Evolutionary conservation across 2,888 invertebrate genomes (phyloP), one percentile per base, ranked within the genome.

Genomic region (Drosophila vallismaia): DNA sequence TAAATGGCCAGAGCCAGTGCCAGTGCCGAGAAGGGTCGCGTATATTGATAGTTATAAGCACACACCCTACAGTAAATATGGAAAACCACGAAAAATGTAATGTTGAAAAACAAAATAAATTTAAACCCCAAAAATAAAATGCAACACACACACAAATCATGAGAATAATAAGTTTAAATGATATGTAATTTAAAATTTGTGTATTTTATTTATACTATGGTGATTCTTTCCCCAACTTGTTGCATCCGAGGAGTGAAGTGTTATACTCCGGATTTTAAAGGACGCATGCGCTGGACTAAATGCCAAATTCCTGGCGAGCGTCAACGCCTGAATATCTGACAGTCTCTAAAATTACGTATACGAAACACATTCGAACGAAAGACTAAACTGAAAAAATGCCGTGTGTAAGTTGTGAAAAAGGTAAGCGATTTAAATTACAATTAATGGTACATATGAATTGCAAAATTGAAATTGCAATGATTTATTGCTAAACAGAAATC

Each of bases 321-420:
- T 19, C 52, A 42, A 9, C 54, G 50, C 36, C 19, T 42, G 46
- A 33, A 12, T n/a, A 36, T 36, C 33, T 9, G n/a, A 2, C 7
- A 38, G 9, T 55, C 33, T n/a, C 19, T 12, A 19, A 48, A 36
- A 49, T 44, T 56, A 52, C 14, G 28, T 10, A 10, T 12, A 19
- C n/a, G 12, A 10, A 14, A 14, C 4, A 0, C 10, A 48, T 42
- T 26, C 3, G 8, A 28, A 8, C 10, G 45, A 48, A 31, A 45
- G 19, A 24, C 9, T 29, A 45, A 33, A 24, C 1, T 24, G 8
- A 6, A 19, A 80, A 78, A 62, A 89, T 89, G 89, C 89, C 89
- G 51, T 89, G 89, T 45, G 69, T 74, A 55, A 88, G 89, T 68
- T 89, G 89, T 59, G 80, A 83, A 66, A 89, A 88, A 52, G 84